Conservation (phyloP, 2,797 vertebrate species). For the Acanthornis magna region DNA sequence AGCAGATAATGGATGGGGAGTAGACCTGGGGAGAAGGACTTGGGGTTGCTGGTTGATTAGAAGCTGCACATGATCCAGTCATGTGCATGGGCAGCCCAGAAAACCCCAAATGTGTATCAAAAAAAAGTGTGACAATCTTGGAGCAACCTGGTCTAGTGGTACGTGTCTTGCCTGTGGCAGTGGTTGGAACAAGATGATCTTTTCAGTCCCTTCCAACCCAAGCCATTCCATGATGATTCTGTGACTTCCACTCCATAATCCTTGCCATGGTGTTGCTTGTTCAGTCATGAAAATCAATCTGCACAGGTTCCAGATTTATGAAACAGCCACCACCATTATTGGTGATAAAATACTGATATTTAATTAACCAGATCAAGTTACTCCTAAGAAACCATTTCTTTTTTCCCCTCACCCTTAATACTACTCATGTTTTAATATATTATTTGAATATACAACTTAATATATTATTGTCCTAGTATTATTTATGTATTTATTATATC, state of each 20-base stretch:
- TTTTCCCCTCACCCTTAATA: not conserved
- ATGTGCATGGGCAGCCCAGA: too few relatives aligned
- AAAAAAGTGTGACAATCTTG: not conserved
- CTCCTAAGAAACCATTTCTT: not conserved
- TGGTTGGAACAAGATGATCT: not conserved
- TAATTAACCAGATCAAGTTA: accelerated
- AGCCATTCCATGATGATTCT: not conserved
- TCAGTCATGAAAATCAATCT: not conserved
- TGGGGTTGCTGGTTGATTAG: not conserved
- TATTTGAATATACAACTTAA: not conserved
- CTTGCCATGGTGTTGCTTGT: accelerated
- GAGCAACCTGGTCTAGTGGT: not conserved
- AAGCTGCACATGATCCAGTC: not conserved
- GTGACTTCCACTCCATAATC: not conserved
- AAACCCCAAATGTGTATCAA: accelerated
- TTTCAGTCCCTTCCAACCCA: not conserved
- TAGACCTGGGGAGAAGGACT: not conserved
- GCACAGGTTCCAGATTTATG: not conserved
- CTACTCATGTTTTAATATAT: not conserved
- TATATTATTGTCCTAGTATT: not conserved
- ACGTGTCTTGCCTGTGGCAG: not conserved
- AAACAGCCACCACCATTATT: accelerated
- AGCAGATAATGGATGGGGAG: not conserved
- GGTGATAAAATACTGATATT: not conserved
- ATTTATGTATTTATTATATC: accelerated